These are phyloP conservation scores for Cabera pusaria DNA, from an alignment of 2,888 invertebrate genomes.

Conservation along the genomic window DNA sequence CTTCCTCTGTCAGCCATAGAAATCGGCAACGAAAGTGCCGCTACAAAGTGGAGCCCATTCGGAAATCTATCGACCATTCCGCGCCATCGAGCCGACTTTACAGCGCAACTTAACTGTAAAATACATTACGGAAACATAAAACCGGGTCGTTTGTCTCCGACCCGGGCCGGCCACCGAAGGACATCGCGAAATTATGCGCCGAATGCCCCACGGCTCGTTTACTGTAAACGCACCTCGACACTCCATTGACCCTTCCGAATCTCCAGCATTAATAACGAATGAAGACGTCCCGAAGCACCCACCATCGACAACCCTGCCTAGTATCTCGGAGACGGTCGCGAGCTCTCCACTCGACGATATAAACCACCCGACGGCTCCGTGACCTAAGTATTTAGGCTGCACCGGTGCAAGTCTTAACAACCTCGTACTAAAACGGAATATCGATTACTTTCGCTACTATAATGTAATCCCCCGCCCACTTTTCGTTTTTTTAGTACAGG, in stretches of 20 bases:
- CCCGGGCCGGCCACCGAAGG: conserved; percentile 32
- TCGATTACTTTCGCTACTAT: conserved; percentile 85
- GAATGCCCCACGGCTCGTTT: conserved; percentile 76
- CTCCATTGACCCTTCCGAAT: conserved; percentile 62
- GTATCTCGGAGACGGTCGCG: too few species aligned
- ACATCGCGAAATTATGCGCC: conserved; percentile 69
- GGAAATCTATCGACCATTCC: conserved; percentile 30
- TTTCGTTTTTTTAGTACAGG: conserved; percentile 78
- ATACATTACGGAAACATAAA: conserved; percentile 48
- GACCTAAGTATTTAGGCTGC: conserved; percentile 79
- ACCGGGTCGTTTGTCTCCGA: conserved; percentile 36
- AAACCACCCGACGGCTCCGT: conserved; percentile 51
- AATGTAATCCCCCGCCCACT: conserved; percentile 85
- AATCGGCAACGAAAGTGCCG: conserved; percentile 4
- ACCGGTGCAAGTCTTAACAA: conserved; percentile 78
- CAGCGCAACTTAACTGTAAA: conserved; percentile 33
- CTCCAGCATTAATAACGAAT: conserved; percentile 61
- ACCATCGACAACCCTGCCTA: conserved; percentile 43
- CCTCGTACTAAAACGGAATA: conserved; percentile 83
- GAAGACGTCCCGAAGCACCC: conserved; percentile 37
- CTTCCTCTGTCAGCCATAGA: background rate
- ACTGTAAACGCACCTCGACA: conserved; percentile 65
- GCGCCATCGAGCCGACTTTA: conserved; percentile 28
- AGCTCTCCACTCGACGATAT: too few species aligned
- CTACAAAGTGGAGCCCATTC: conserved; percentile 18